Evolutionary conservation across 2,888 invertebrate genomes (phyloP), one percentile per base, ranked within the genome.

Genomic region (Netelia fuscicornis): DNA sequence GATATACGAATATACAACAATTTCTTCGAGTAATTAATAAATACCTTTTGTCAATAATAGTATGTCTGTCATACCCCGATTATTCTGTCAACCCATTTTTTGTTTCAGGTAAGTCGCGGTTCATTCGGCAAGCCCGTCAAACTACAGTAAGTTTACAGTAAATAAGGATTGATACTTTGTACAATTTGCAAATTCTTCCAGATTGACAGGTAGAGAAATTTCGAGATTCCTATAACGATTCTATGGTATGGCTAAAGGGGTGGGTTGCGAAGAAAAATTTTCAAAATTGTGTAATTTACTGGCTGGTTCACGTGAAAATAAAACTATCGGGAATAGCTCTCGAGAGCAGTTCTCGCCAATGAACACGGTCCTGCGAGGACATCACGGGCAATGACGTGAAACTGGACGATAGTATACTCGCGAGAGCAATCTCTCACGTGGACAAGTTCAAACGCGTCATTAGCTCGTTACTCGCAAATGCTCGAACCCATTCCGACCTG

Each of bases 61-160:
- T 6, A 37, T 6, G 37, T 37, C 37, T 6, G 5, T 6, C 6
- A 37, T 37, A 37, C 37, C 37, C 37, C 23, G 0, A 23, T 68
- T 64, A 70, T 37, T 64, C 0, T 72, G 23, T 11, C 8, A n/a
- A 52, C 1, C 23, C n/a, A 42, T 79, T 64, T 68, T 70, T 60
- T 80, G 83, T 83, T 83, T 72, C 62, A 81, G 80, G 85, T 85
- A 82, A 85, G 85, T 85, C 54, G 42, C 48, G 44, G 54, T 65
- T 48, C 17, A 65, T 64, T 64, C 23, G 17, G 64, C 48, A 9
- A 17, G 64, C 58, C 37, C 37, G 20, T 44, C 81, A 79, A 54
- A 75, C 11, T 67, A 65, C 60, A 37, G 82, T 85, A 65, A 85
- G 85, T 85, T 68, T 9, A 37, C 3, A 54, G 54, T 17, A 64